These are phyloP conservation scores for Salticus scenicus DNA, from an alignment of 2,888 invertebrate genomes.

Conservation along the genomic window DNA sequence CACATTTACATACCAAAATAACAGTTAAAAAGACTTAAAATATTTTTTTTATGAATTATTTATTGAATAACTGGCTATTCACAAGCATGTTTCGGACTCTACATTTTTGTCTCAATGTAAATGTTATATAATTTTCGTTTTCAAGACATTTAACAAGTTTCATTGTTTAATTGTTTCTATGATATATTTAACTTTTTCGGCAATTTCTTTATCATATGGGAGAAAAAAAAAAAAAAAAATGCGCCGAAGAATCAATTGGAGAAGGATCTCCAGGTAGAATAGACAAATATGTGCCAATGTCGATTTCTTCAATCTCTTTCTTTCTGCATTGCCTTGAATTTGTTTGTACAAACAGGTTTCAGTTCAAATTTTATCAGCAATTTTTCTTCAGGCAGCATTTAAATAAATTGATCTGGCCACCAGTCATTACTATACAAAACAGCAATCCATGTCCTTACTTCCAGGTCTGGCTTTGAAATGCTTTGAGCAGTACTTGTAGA, in stretches of 20 bases:
- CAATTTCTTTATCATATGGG: conserved; percentile 2
- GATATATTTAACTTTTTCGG: not conserved
- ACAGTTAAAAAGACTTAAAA: not conserved
- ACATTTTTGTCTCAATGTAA: not conserved
- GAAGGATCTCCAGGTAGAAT: not conserved
- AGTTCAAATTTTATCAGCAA: not conserved
- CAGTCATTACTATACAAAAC: not conserved
- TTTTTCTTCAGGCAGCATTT: not conserved
- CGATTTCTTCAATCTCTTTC: not conserved
- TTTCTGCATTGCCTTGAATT: not conserved
- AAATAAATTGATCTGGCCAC: not conserved
- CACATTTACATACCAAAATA: not conserved
- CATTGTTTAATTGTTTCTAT: conserved; percentile 1
- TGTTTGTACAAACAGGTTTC: not conserved
- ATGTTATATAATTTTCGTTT: not conserved
- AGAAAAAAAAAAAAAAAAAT: too few relatives aligned
- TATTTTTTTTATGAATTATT: not conserved
- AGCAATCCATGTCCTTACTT: conserved; percentile 3
- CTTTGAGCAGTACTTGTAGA: not conserved
- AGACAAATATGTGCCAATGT: not conserved
- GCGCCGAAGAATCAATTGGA: not conserved
- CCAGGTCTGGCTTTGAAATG: not conserved
- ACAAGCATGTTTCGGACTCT: not conserved
- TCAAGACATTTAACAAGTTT: not conserved
- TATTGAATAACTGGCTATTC: not conserved